phyloP scores from a whole-genome alignment of 2,113 vertebrate genomes.

The Stegastes partitus region DNA sequence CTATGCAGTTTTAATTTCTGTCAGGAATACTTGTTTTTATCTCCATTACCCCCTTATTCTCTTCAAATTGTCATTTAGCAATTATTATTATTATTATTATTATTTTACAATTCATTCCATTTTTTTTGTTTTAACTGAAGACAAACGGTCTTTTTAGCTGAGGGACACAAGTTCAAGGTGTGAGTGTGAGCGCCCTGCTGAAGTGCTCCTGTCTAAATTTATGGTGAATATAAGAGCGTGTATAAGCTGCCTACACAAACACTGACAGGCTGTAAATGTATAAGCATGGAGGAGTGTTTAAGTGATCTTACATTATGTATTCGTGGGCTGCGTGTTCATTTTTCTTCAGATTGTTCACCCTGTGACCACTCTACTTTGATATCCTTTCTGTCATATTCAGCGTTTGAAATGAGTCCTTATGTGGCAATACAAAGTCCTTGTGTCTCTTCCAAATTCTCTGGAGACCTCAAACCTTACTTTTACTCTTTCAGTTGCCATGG shows the following conservation, averaged over 20 bases:
- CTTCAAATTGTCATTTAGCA: not conserved
- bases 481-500: conserved; percentile 83
- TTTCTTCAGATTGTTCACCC: conserved; percentile 36
- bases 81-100: not conserved
- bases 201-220: conserved; percentile 39
- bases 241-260: conserved; percentile 31
- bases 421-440: conserved; percentile 70
- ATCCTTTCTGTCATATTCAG: conserved; percentile 65
- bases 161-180: conserved; percentile 7
- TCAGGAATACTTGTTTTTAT: not conserved
- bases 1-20: not conserved
- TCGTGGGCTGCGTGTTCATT: conserved; percentile 33
- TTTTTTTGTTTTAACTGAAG: not conserved
- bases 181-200: conserved; percentile 6
- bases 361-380: conserved; percentile 52
- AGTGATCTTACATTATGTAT: conserved; percentile 34
- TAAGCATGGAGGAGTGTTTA: conserved; percentile 31
- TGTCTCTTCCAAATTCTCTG: conserved; percentile 75
- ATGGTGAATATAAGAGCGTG: not conserved
- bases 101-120: no score
- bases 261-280: conserved; percentile 26
- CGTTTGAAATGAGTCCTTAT: conserved; percentile 61
- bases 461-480: conserved; percentile 79
- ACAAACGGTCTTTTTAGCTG: conserved; percentile 10
- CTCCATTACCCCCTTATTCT: not conserved